Evolutionary conservation across 2,888 invertebrate species (phyloP), one percentile per base, ranked within the genome.

Genomic region (Drosophila rubida): DNA sequence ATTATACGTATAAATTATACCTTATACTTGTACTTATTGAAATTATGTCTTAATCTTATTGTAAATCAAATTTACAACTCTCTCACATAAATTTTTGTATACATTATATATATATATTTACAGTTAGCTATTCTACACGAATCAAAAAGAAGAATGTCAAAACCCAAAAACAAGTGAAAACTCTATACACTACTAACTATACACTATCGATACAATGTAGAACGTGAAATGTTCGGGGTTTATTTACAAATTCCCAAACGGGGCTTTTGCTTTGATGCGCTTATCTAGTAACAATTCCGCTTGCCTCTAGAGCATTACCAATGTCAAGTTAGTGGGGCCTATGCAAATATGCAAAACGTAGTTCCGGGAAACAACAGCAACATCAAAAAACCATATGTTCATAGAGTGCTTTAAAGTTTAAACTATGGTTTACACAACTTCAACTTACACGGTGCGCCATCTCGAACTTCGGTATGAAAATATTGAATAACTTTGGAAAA

Each of bases 61-160:
- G 87, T 87, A 88, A 82, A 87, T 89, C 75, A 69, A 85, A 89
- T 89, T 87, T 89, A 85, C 89, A 64, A 73, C 42, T 67, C 30
- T 64, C 64, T 66, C 61, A 75, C 46, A 25, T 11, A 35, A 14
- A 63, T 66, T 86, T 80, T 82, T 82, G 70, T 86, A 77, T 69
- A 69, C 55, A 68, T 63, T 62, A 59, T 53, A 59, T 62, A 59
- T 62, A 64, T 68, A 51, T 53, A 59, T 62, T 66, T 68, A 51
- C 48, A 54, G 30, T 71, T 62, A 59, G 59, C 64, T 65, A 42
- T 41, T 70, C 53, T 73, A 66, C 66, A 72, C 65, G 6, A 48
- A 48, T 30, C 51, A 19, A 42, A 51, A 41, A 51, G 25, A 44
- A 14, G 25, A 13, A 44, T 13, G 2, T 8, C 13, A 44, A 39